Conservation (phyloP, 2,888 invertebrate species). For the Scaptomyza reducta region DNA sequence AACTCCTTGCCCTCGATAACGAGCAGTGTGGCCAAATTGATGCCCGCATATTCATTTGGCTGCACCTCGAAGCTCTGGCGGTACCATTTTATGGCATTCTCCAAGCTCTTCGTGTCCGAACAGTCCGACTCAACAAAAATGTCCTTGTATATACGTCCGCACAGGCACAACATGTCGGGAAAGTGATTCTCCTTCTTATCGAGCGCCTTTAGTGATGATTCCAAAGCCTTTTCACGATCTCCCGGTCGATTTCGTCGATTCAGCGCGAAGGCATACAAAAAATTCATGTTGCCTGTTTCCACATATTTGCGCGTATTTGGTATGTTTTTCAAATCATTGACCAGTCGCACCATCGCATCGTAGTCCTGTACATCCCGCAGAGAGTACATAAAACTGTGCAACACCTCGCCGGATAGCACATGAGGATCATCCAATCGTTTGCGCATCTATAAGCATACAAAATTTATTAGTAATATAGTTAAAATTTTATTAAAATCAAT, state of each 20-base stretch:
- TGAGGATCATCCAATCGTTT: conserved; percentile 98
- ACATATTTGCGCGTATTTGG: conserved; percentile 95
- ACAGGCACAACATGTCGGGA: conserved; percentile 98
- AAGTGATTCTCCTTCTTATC: conserved; percentile 97
- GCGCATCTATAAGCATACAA: conserved; percentile 88
- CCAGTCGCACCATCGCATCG: conserved; percentile 98
- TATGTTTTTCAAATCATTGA: conserved; percentile 95
- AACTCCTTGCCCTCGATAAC: conserved; percentile 99
- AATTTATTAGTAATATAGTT: background rate
- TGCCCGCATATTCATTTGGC: conserved; percentile 99
- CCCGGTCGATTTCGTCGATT: conserved; percentile 97
- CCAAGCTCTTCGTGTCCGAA: conserved; percentile 93
- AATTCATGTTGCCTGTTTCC: conserved; percentile 95
- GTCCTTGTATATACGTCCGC: conserved; percentile 98
- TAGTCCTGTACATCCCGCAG: conserved; percentile 97
- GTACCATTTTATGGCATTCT: conserved; percentile 98
- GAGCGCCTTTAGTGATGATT: conserved; percentile 95
- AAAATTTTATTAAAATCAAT: background rate
- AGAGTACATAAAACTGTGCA: conserved; percentile 96
- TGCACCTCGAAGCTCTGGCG: conserved; percentile 98
- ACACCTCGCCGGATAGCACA: conserved; percentile 97
- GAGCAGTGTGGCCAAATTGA: conserved; percentile 97
- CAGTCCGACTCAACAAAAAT: conserved; percentile 98
- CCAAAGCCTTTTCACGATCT: conserved; percentile 96
- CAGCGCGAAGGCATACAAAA: conserved; percentile 97